These are phyloP conservation scores for Tipula confusa DNA, from an alignment of 2,888 invertebrate species.

Conservation along the genomic window DNA sequence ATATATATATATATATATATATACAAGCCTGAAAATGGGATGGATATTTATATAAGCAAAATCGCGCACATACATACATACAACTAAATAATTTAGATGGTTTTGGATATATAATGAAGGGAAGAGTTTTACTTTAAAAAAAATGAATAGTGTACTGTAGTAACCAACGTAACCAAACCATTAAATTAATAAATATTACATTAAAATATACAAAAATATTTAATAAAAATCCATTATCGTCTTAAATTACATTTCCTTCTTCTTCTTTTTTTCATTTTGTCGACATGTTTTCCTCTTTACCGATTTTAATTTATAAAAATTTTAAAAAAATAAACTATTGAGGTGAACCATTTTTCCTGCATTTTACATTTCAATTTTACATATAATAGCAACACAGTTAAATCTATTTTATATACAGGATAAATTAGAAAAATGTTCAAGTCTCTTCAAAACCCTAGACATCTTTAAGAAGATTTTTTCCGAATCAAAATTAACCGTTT, in stretches of 20 bases:
- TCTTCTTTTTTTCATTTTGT: not conserved
- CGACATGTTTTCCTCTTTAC: not conserved
- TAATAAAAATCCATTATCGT: slow-evolving; percentile 15
- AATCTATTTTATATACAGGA: not conserved
- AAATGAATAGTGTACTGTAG: not conserved
- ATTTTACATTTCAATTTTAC: not conserved
- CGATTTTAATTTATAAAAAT: not conserved
- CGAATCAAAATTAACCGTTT: not conserved
- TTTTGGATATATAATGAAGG: not conserved
- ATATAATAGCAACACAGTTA: not conserved
- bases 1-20: too few species aligned
- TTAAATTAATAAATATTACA: slow-evolving; percentile 3
- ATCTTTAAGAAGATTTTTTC: not conserved
- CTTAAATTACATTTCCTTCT: not conserved
- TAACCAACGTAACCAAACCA: not conserved
- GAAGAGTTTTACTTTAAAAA: not conserved
- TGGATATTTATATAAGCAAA: not conserved
- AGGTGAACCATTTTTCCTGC: not conserved
- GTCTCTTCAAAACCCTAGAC: not conserved
- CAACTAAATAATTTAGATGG: too few species aligned
- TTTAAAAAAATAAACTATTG: not conserved
- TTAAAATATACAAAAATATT: not conserved
- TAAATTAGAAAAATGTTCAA: not conserved
- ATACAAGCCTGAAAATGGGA: too few species aligned
- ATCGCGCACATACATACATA: not conserved